Percentiles rank a stretch among this genome's conserved stretches.
Conservation (phyloP, 2,888 invertebrate species). For the Unio delphinus region DNA sequence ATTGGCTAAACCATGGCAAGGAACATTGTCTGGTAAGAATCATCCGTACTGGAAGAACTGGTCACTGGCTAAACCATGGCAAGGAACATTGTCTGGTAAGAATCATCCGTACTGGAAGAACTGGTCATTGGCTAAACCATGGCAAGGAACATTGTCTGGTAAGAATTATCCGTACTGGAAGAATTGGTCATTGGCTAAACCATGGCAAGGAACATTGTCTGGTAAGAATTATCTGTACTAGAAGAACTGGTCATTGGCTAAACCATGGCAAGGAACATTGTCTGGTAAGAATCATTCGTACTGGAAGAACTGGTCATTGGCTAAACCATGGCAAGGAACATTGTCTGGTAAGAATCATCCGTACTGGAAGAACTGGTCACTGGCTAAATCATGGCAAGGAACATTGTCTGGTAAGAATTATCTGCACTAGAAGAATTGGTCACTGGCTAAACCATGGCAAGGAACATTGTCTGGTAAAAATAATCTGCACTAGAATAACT, state of each 20-base stretch:
- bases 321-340: slow-evolving; percentile 98
- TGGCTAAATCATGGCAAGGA: slow-evolving; percentile 99
- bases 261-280: slow-evolving; percentile 99
- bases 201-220: slow-evolving; percentile 90
- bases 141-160: slow-evolving; percentile 73
- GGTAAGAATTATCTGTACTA: slow-evolving; percentile 92
- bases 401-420: slow-evolving; percentile 92
- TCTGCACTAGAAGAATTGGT: slow-evolving; percentile 94
- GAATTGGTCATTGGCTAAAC: no score
- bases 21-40: slow-evolving; percentile 94
- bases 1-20: slow-evolving; percentile 99
- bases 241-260: slow-evolving; percentile 97
- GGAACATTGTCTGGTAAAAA: slow-evolving; percentile 80
- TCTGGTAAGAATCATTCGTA: slow-evolving; percentile 76
- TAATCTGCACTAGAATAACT: slow-evolving; percentile 95
- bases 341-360: slow-evolving; percentile 85
- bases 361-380: slow-evolving; percentile 96
- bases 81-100: slow-evolving; percentile 93
- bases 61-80: slow-evolving; percentile 99
- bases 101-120: slow-evolving; percentile 92
- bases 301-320: slow-evolving; percentile 98
- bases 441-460: slow-evolving; percentile 99
- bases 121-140: slow-evolving; percentile 98
- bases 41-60: slow-evolving; percentile 95
- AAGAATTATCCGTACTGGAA: no score